Percentiles rank a stretch among this genome's conserved stretches.
Evolutionary conservation across 2,113 vertebrate species (phyloP).

Genomic region (Mesembrinibis cayennensis): DNA sequence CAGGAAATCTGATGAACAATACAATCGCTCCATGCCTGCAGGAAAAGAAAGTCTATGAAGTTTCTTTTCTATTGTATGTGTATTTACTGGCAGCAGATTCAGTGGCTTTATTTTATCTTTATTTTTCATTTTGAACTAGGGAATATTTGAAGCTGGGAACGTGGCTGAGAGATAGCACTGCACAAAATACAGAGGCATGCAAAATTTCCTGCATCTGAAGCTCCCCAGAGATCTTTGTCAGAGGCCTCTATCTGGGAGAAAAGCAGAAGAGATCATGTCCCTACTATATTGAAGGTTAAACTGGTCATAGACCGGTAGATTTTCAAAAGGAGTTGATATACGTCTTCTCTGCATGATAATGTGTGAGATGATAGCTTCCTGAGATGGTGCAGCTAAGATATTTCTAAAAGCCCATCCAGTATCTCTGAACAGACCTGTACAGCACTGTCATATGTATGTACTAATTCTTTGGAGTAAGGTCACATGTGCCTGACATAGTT

Average conservation of each 20-base stretch:
- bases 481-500: rapidly evolving
- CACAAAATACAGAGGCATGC: neutral
- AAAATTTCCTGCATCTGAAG: neutral
- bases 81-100: conserved; percentile 15
- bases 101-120: conserved; percentile 9
- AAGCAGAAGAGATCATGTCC: neutral
- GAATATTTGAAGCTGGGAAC: neutral
- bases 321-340: neutral
- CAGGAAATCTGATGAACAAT: conserved; percentile 5
- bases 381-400: neutral
- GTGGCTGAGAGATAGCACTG: neutral
- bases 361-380: neutral
- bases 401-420: neutral
- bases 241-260: neutral
- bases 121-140: conserved; percentile 23
- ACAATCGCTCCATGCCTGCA: neutral
- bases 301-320: neutral
- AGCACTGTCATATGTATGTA: rapidly evolving
- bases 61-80: neutral
- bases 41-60: neutral
- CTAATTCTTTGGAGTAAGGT: neutral
- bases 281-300: neutral
- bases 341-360: neutral
- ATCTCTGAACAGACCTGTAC: neutral
- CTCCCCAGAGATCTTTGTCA: neutral